phyloP scores from a whole-genome alignment of 2,888 invertebrate species.

The Oscheius sp. region DNA sequence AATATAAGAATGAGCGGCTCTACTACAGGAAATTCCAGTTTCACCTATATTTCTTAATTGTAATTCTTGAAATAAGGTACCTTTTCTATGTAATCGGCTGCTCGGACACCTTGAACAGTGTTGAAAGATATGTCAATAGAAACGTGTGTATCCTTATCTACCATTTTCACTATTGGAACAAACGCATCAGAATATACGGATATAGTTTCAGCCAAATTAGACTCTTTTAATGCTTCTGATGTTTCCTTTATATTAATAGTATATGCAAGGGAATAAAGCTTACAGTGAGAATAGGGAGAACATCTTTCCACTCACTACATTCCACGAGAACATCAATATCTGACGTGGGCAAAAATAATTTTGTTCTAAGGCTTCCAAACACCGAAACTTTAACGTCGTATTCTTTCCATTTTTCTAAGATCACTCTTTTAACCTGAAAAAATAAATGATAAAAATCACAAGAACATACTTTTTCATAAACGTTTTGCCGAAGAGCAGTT shows the following conservation, averaged over 20 bases:
- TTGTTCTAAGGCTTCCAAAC: conserved; percentile 96
- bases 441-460: not conserved
- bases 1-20: conserved; percentile 93
- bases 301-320: conserved; percentile 39
- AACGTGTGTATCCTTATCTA: conserved; percentile 78
- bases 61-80: conserved; percentile 17
- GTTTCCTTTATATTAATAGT: no score
- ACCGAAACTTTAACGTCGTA: conserved; percentile 80
- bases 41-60: conserved; percentile 38
- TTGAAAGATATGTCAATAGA: conserved; percentile 98
- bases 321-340: conserved; percentile 81
- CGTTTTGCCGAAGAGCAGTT: conserved; percentile 85
- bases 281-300: conserved; percentile 1
- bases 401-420: conserved; percentile 37
- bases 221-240: conserved; percentile 29
- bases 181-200: conserved; percentile 97
- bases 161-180: conserved; percentile 95
- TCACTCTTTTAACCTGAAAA: conserved; percentile 40
- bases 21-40: conserved; percentile 81
- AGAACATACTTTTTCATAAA: conserved; percentile 83
- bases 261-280: not conserved
- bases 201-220: conserved; percentile 71
- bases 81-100: conserved; percentile 79
- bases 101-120: conserved; percentile 95
- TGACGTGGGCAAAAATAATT: conserved; percentile 93